Percentiles rank a stretch among this genome's conserved stretches.
phyloP scores from a whole-genome alignment of 2,888 invertebrate species.

The Acleris emargana region DNA sequence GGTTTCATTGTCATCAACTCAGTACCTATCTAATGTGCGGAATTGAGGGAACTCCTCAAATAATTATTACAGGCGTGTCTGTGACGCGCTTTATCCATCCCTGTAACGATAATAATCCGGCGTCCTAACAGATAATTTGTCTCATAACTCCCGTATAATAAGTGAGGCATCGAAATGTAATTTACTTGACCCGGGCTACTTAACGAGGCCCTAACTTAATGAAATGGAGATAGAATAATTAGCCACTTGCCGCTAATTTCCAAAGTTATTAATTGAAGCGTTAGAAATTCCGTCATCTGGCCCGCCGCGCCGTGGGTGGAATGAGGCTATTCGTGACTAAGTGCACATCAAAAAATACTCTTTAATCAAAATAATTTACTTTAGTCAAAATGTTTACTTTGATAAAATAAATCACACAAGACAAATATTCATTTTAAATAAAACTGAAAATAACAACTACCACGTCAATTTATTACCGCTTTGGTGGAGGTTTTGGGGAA shows the following conservation, averaged over 20 bases:
- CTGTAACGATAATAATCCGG: background rate
- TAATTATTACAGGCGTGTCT: no score
- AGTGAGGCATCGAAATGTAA: conserved; percentile 50
- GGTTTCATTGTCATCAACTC: no score
- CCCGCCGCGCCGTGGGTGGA: conserved; percentile 49
- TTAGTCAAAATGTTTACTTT: background rate
- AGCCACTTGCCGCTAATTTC: conserved; percentile 73
- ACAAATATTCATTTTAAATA: background rate
- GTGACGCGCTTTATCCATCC: no score
- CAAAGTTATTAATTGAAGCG: conserved; percentile 79
- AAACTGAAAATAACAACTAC: background rate
- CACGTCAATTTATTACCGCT: conserved; percentile 25
- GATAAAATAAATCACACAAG: background rate
- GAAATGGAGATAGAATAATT: conserved; percentile 77
- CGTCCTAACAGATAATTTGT: background rate
- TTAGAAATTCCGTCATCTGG: conserved; percentile 75
- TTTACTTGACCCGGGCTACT: conserved; percentile 50
- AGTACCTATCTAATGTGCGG: no score
- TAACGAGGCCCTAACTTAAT: conserved; percentile 60
- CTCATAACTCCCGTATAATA: conserved; percentile 37
- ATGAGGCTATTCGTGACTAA: conserved; percentile 39
- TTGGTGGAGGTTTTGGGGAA: conserved; percentile 44
- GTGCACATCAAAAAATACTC: conserved; percentile 41
- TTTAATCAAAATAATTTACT: conserved; percentile 22
- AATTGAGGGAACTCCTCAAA: no score